A percentile compares a stretch with the other conserved stretches of the same genome.
Conservation (phyloP, 2,113 vertebrate genomes). For the Neomonachus schauinslandi region DNA sequence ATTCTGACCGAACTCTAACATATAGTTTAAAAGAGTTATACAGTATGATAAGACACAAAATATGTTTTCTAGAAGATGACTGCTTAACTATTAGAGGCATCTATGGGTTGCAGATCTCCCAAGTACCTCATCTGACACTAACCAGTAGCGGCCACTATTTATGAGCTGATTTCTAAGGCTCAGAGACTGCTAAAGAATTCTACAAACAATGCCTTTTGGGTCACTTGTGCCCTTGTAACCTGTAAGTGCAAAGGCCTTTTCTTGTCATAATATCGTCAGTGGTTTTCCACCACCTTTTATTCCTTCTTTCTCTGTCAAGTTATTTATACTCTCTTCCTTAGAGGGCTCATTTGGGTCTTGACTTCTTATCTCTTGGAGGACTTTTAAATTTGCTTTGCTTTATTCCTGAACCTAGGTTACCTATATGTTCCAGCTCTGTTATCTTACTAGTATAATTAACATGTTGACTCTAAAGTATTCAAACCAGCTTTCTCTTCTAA, state of each 20-base stretch:
- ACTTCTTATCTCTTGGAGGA: neutral
- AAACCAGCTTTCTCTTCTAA: neutral
- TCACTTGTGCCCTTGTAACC: neutral
- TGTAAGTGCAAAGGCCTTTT: neutral
- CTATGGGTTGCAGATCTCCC: neutral
- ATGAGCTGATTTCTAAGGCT: neutral
- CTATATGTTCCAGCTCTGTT: neutral
- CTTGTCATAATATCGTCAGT: neutral
- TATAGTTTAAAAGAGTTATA: neutral
- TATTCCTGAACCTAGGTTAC: neutral
- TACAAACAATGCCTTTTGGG: neutral
- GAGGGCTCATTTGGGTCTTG: neutral
- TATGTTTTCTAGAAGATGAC: neutral
- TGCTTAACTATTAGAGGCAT: neutral
- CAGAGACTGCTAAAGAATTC: neutral
- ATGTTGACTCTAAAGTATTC: neutral
- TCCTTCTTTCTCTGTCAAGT: neutral
- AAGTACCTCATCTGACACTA: neutral
- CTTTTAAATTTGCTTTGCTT: neutral
- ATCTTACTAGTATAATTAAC: neutral
- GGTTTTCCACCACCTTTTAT: neutral
- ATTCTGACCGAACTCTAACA: neutral
- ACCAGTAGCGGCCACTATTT: neutral
- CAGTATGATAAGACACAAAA: neutral
- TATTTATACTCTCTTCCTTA: neutral